phyloP scores from a whole-genome alignment of 1,140 invertebrate species.

The Asbolus verrucosus region DNA sequence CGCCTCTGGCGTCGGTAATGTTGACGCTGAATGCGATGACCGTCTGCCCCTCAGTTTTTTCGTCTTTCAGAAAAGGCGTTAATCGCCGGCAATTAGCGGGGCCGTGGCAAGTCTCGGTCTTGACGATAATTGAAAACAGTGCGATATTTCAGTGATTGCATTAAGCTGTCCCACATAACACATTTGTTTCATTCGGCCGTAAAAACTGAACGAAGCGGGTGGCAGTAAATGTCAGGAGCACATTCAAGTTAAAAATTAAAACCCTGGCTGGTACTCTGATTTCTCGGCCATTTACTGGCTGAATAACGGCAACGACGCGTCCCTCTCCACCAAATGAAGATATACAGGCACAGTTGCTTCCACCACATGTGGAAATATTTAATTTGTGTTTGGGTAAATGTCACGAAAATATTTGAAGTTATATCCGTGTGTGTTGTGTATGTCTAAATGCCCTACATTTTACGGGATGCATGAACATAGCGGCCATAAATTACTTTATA shows the following conservation, averaged over 20 bases:
- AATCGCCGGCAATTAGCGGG: constrained; percentile 4
- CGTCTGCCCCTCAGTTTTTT: no score
- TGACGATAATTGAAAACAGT: constrained; percentile 42
- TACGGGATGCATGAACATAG: constrained; percentile 31
- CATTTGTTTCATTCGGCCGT: constrained; percentile 58
- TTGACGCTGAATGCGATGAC: no score
- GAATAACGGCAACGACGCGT: constrained; percentile 58
- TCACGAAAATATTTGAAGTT: constrained; percentile 60
- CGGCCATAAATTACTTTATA: constrained; percentile 43
- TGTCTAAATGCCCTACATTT: constrained; percentile 50
- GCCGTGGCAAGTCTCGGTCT: neutral
- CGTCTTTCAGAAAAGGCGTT: neutral
- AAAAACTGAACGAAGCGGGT: constrained; percentile 58
- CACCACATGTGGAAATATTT: constrained; percentile 62
- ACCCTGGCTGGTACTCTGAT: constrained; percentile 60
- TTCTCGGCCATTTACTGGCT: constrained; percentile 62
- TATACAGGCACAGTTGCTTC: constrained; percentile 58
- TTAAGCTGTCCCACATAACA: constrained; percentile 52
- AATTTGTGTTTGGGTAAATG: constrained; percentile 59
- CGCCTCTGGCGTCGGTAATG: no score
- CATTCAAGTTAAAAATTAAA: constrained; percentile 63
- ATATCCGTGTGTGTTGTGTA: constrained; percentile 37
- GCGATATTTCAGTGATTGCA: constrained; percentile 45
- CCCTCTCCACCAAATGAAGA: constrained; percentile 59
- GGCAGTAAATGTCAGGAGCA: constrained; percentile 62